These are phyloP conservation scores for Heterotilapia buettikoferi DNA, from an alignment of 2,113 vertebrate genomes.

Conservation along the genomic window DNA sequence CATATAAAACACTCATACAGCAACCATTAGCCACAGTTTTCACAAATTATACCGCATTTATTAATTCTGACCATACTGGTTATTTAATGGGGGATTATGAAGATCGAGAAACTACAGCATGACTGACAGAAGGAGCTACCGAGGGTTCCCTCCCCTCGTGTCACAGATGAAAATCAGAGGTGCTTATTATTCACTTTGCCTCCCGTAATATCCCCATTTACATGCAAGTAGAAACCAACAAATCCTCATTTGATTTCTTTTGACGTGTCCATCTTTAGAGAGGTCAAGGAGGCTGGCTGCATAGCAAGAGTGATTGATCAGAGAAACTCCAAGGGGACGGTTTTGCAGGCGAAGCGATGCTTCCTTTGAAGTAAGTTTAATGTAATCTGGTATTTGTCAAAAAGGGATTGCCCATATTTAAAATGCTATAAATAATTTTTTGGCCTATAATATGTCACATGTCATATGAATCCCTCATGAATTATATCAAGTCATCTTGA, in stretches of 20 bases:
- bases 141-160: background rate
- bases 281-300: background rate
- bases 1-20: background rate
- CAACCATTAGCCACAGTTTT: background rate
- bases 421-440: background rate
- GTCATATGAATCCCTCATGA: background rate
- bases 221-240: background rate
- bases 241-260: background rate
- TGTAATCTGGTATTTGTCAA: background rate
- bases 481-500: background rate
- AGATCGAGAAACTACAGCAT: background rate
- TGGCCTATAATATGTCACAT: background rate
- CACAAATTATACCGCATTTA: background rate
- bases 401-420: background rate
- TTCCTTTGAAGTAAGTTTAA: background rate
- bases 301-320: background rate
- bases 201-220: background rate
- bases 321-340: background rate
- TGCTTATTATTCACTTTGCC: background rate
- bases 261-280: background rate
- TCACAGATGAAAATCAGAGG: background rate
- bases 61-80: background rate
- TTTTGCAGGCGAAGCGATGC: background rate
- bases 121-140: background rate
- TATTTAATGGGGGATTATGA: background rate